Evolutionary conservation across 1,140 invertebrate genomes (phyloP), one percentile per base, ranked within the genome.

Genomic region (Aphelinus certus): DNA sequence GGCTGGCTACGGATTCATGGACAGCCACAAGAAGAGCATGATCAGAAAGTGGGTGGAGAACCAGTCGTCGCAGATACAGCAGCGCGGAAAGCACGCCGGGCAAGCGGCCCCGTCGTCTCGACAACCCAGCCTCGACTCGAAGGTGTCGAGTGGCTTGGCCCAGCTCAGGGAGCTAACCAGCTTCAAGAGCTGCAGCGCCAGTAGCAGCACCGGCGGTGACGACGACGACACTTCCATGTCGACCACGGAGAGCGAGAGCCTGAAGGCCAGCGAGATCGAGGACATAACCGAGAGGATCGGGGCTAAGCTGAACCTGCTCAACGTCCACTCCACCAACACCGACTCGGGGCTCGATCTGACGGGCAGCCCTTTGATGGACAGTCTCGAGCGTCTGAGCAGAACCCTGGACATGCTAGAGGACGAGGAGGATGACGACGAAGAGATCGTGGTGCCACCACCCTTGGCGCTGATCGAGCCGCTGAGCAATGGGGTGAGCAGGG

Each of bases 41-140:
- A 97, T 97, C 49, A 90, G 95, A 58, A 94, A 95, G 84, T 97
- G 96, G 96, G 95, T 97, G 0, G 95, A 96, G 87, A 95, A 96
- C 82, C 95, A 97, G 88, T 94, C 93, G 1, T 91, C 92, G 6
- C 94, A 95, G 86, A 93, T 95, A 66, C 92, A 87, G 65, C 26
- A 26, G 26, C 76, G 82, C 48, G 81, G 77, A 3, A 86, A 87
- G 46, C 83, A 87, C 58, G 79, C 46, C 2, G 9, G 7, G 1
- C n/a, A n/a, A 2, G n/a, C 56, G 2, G 46, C 49, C 9, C 3
- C 3, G 0, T 68, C 55, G 9, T 26, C 26, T 26, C 55, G 48
- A 1, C 63, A 73, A 26, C 1, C 60, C 1, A 49, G 26, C 1
- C 26, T 26, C 26, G 62, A 72, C 3, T 6, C 42, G 45, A 71